These are phyloP conservation scores for Drosophila kuntzei DNA, from an alignment of 2,888 invertebrate species.

Conservation along the genomic window DNA sequence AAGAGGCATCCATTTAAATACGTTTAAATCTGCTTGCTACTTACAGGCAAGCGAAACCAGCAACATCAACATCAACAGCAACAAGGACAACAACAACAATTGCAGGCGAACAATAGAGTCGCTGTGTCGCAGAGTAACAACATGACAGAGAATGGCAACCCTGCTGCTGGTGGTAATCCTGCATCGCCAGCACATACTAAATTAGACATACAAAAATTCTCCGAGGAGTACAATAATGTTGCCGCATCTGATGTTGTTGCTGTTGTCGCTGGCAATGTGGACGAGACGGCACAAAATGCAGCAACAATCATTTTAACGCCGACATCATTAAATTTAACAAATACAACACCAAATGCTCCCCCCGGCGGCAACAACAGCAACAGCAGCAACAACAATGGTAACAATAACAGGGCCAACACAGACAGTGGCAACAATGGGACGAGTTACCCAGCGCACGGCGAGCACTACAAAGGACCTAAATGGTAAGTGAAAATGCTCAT, in stretches of 20 bases:
- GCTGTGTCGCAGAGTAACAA: slow-evolving; percentile 54
- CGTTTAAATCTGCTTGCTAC: slow-evolving; percentile 59
- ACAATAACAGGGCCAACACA: slow-evolving; percentile 24
- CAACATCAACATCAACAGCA: slow-evolving; percentile 47
- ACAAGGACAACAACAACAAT: slow-evolving; percentile 52
- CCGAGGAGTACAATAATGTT: slow-evolving; percentile 69
- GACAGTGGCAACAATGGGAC: slow-evolving; percentile 50
- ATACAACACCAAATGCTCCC: slow-evolving; percentile 65
- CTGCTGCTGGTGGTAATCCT: slow-evolving; percentile 31
- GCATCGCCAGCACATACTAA: slow-evolving; percentile 69
- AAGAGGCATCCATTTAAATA: slow-evolving; percentile 52
- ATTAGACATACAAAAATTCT: slow-evolving; percentile 82
- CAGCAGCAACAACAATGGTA: slow-evolving; percentile 39
- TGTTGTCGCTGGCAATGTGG: slow-evolving; percentile 6
- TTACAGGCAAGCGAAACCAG: slow-evolving; percentile 57
- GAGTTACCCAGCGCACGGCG: slow-evolving; percentile 52
- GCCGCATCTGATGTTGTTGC: slow-evolving; percentile 31
- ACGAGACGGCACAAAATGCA: slow-evolving; percentile 69
- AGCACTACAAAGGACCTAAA: slow-evolving; percentile 83
- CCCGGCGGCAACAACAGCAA: slow-evolving; percentile 22
- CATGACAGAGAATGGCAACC: slow-evolving; percentile 63
- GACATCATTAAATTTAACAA: slow-evolving; percentile 82
- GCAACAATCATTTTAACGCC: slow-evolving; percentile 83
- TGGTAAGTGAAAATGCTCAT: slow-evolving; percentile 81
- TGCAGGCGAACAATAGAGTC: slow-evolving; percentile 42